Evolutionary conservation across 2,888 invertebrate species (phyloP).

Genomic region (Dicyrtomina minuta): DNA sequence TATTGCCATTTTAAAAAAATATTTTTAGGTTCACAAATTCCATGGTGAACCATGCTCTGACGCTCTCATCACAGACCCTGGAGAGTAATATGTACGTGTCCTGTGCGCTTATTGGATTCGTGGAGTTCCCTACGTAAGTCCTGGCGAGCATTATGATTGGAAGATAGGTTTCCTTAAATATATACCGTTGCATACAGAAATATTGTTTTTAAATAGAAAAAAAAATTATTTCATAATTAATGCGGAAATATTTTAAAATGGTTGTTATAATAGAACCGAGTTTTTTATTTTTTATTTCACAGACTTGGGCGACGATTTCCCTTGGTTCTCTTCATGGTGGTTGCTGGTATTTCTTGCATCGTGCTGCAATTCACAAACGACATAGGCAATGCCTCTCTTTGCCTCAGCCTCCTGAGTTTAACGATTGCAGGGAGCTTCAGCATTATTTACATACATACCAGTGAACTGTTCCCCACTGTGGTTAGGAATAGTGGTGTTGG

Average conservation of each 20-base stretch:
- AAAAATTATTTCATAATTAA: neutral
- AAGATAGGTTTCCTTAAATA: conserved; percentile 47
- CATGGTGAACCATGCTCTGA: conserved; percentile 54
- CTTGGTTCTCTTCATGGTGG: conserved; percentile 47
- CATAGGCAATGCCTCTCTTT: conserved; percentile 57
- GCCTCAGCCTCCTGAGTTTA: too few species aligned
- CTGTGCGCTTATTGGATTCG: conserved; percentile 54
- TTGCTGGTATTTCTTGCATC: conserved; percentile 51
- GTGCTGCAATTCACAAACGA: conserved; percentile 38
- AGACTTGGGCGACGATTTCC: conserved; percentile 53
- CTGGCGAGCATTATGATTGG: conserved; percentile 51
- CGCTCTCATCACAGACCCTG: conserved; percentile 53
- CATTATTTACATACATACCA: conserved; percentile 54
- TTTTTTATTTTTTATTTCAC: too few species aligned
- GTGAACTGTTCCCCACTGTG: conserved; percentile 60
- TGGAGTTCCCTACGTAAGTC: conserved; percentile 54
- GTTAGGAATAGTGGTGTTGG: conserved; percentile 57
- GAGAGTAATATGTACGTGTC: conserved; percentile 53
- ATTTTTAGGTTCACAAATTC: conserved; percentile 54
- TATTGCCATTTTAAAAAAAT: too few species aligned
- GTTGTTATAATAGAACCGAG: too few species aligned
- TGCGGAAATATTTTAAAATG: neutral
- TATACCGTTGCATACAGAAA: too few species aligned
- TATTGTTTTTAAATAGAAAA: neutral
- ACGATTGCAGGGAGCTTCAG: conserved; percentile 59